Percentiles rank a stretch among this genome's conserved stretches.
These are phyloP conservation scores for Scolopax bukidnonensis DNA, from an alignment of 2,797 vertebrate genomes.

Conservation along the genomic window DNA sequence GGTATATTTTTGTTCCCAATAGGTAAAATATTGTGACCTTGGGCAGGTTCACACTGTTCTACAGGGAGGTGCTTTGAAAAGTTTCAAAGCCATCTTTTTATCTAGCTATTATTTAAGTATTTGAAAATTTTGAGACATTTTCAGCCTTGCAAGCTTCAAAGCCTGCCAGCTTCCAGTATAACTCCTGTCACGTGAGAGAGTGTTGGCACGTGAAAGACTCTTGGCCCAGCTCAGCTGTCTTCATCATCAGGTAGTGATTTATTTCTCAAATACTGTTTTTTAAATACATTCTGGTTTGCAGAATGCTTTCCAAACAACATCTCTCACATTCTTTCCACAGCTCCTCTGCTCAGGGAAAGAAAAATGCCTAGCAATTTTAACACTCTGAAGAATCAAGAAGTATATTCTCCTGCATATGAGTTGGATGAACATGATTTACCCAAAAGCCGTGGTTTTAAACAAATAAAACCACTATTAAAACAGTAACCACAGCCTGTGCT, in stretches of 20 bases:
- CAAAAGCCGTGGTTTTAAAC: neutral
- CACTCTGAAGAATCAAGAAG: neutral
- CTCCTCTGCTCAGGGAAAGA: neutral
- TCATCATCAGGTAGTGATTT: slow-evolving; percentile 61
- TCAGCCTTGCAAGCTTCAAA: slow-evolving; percentile 3
- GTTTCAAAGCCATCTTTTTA: neutral
- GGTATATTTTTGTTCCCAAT: neutral
- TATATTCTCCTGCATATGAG: neutral
- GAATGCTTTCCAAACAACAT: slow-evolving; percentile 41
- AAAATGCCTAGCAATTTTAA: neutral
- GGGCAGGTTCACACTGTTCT: neutral
- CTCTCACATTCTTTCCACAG: slow-evolving; percentile 36
- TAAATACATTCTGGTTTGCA: slow-evolving; percentile 52
- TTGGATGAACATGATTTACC: neutral
- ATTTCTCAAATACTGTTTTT: slow-evolving; percentile 54
- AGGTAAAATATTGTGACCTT: neutral
- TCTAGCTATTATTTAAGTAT: neutral
- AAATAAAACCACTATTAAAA: slow-evolving; percentile 33
- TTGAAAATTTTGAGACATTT: slow-evolving; percentile 8
- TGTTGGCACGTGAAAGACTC: neutral
- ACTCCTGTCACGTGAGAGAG: neutral
- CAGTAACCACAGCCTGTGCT: slow-evolving; percentile 52
- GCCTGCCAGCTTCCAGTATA: slow-evolving; percentile 15
- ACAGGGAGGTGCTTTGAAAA: neutral
- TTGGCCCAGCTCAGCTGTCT: slow-evolving; percentile 38